These are phyloP conservation scores for Pelobates fuscus DNA, from an alignment of 2,113 vertebrate species.

Conservation along the genomic window DNA sequence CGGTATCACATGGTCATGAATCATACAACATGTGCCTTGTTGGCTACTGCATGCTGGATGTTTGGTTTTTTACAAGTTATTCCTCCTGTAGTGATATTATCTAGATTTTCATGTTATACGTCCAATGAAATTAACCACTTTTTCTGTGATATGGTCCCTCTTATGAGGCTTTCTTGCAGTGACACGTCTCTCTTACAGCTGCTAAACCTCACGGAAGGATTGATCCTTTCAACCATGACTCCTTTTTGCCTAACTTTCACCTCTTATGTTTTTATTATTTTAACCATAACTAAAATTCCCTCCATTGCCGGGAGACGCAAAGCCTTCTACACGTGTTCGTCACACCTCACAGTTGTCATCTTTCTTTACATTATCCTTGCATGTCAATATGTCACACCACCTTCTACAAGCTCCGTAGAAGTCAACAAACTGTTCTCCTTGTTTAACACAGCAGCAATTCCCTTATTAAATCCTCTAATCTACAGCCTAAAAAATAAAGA, in stretches of 20 bases:
- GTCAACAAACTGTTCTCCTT: background rate
- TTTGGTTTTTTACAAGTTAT: slow-evolving; percentile 12
- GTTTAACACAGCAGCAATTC: background rate
- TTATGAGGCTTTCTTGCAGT: slow-evolving; percentile 43
- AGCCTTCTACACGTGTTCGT: too few species aligned
- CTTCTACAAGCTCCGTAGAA: background rate
- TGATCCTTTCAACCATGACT: slow-evolving; percentile 2
- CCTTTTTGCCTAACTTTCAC: slow-evolving; percentile 41
- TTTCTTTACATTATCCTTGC: background rate
- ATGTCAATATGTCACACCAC: background rate
- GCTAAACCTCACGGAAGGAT: slow-evolving; percentile 14
- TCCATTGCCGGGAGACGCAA: slow-evolving; percentile 8
- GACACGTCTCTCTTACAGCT: slow-evolving; percentile 39
- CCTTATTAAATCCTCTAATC: too few species aligned
- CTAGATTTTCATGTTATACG: slow-evolving; percentile 31
- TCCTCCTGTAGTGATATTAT: slow-evolving; percentile 6
- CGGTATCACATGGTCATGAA: slow-evolving; percentile 17
- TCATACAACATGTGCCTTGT: background rate
- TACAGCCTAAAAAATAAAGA: too few species aligned
- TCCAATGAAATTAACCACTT: slow-evolving; percentile 48
- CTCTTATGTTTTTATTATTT: slow-evolving; percentile 47
- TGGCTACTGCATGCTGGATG: slow-evolving; percentile 5
- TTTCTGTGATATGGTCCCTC: slow-evolving; percentile 49
- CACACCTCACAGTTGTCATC: slow-evolving; percentile 22
- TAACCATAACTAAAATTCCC: slow-evolving; percentile 18